These are phyloP conservation scores for Ctenochaetus hawaiiensis DNA, from an alignment of 2,797 vertebrate species.

Conservation along the genomic window DNA sequence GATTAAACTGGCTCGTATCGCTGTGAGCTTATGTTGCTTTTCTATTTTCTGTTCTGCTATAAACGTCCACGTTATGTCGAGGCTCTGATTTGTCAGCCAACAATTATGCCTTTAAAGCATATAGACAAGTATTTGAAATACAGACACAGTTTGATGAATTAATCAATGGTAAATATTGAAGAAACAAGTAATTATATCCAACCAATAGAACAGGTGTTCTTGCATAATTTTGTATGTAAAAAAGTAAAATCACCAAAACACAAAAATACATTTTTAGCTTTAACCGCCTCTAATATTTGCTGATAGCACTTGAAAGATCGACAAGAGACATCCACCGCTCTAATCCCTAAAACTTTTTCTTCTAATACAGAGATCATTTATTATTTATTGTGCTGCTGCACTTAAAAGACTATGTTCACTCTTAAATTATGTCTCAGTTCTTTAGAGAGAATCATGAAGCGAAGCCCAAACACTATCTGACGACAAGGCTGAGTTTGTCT, in stretches of 20 bases:
- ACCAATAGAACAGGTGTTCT: neutral
- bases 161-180: conserved; percentile 8
- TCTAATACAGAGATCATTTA: conserved; percentile 52
- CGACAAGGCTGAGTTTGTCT: conserved; percentile 37
- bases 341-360: conserved; percentile 36
- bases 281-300: neutral
- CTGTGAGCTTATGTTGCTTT: conserved; percentile 74
- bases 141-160: conserved; percentile 16
- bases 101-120: conserved; percentile 10
- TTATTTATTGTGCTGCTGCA: conserved; percentile 59
- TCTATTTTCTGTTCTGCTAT: conserved; percentile 42
- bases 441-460: conserved; percentile 35
- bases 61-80: conserved; percentile 21
- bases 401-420: conserved; percentile 59
- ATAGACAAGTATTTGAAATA: no score
- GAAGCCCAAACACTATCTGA: conserved; percentile 52
- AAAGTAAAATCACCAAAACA: neutral
- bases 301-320: conserved; percentile 28
- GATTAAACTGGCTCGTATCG: conserved; percentile 90
- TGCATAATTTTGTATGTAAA: conserved; percentile 1
- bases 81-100: conserved; percentile 18
- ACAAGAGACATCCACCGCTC: conserved; percentile 9
- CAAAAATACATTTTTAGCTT: neutral
- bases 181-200: neutral
- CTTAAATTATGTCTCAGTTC: conserved; percentile 53